Percentiles rank a stretch among this genome's conserved stretches.
Evolutionary conservation across 2,797 vertebrate species (phyloP).

Genomic region (Sebastes jordani): DNA sequence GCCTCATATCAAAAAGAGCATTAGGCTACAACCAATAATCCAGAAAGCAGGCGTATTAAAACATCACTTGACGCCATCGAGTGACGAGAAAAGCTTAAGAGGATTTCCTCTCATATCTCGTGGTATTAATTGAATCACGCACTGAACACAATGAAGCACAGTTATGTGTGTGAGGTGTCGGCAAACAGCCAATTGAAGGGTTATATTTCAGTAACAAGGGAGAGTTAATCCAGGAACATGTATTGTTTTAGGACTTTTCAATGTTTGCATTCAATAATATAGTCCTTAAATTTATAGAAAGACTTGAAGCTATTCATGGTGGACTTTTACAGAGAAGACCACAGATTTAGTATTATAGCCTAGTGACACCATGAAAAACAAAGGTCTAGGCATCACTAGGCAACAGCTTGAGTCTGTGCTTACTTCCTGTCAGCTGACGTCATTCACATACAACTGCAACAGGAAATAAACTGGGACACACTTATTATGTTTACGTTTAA

Average conservation of each 20-base stretch:
- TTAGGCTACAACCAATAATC: constrained; percentile 2
- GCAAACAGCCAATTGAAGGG: not conserved
- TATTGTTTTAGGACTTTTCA: not conserved
- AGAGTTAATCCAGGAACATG: constrained; percentile 55
- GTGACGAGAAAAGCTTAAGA: constrained; percentile 45
- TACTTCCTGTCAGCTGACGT: too few species aligned
- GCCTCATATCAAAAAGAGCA: constrained; percentile 10
- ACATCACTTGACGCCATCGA: constrained; percentile 29
- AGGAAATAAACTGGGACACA: too few species aligned
- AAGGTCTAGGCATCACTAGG: too few species aligned
- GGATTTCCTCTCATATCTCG: constrained; percentile 40
- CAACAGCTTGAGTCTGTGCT: too few species aligned
- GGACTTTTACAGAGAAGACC: not conserved
- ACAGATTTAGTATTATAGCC: not conserved
- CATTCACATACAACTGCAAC: too few species aligned
- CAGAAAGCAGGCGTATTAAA: constrained; percentile 30
- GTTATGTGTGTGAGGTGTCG: not conserved
- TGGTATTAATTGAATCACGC: constrained; percentile 41
- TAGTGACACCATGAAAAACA: too few species aligned
- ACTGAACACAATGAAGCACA: constrained; percentile 16
- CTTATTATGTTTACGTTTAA: too few species aligned
- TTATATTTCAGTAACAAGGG: not conserved
- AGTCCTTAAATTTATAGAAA: not conserved
- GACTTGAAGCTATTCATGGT: not conserved
- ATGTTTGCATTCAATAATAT: not conserved